Evolutionary conservation across 37 sponge, comb jelly and placozoan genomes (phyloP), one percentile per base, ranked within the genome.

Genomic region (Ianthella basta): DNA sequence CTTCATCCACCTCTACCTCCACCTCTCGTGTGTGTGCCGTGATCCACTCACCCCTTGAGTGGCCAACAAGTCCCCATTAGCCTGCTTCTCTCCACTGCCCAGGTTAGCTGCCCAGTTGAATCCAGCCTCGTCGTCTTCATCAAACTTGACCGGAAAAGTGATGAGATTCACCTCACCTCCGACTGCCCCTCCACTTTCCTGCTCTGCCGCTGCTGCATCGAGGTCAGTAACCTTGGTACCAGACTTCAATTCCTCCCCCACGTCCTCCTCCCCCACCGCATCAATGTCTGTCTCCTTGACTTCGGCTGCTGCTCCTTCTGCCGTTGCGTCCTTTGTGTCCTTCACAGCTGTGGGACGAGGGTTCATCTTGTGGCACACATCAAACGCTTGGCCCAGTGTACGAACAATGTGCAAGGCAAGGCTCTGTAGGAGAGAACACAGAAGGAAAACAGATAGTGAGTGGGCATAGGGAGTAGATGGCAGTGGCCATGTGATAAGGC

Each of bases 301-400:
- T 24, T 81, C 82, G 15, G 24, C 64, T 12, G 24, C 29, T 10
- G 64, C 68, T 12, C 29, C 88, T 6, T 88, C 87, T 1, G 23
- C 59, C 5, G 55, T 37, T 1, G 67, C 35, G 8, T 75, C 84
- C 80, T 85, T 78, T 81, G 66, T 60, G 24, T 78, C 85, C 60
- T 86, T 82, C 74, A 74, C 74, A 56, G 90, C 89, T 72, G 44
- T 20, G 15, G 96, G 91, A 19, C 83, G 83, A 16, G 94, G 92
- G 67, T 98, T 96, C 30, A 94, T 84, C 84, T 95, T 95, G 89
- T 96, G 96, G 53, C 96, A 96, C 44, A 98, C 95, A 60, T 98
- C 98, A 74, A 98, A 98, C 2, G 98, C 98, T 67, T 98, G 98
- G 1, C 98, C 98, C 39, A 98, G 79, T 56, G 91, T 92, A 32